Evolutionary conservation across 1,140 invertebrate genomes (phyloP).

Genomic region (Forficula auricularia): DNA sequence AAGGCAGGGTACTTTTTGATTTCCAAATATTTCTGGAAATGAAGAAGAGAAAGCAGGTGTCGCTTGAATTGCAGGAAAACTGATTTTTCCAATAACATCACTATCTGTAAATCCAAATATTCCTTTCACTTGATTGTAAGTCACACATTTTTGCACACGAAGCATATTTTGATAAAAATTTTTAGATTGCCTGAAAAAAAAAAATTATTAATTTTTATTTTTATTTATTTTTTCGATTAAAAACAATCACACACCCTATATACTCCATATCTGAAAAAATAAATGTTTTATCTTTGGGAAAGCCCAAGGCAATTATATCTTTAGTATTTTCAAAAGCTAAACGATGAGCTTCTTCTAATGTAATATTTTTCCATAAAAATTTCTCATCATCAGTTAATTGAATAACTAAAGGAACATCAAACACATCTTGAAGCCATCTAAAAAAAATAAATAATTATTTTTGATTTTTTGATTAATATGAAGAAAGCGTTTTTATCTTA

Average conservation of each 20-base stretch:
- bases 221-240: too few species aligned
- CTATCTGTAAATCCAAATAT: constrained; percentile 97
- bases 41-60: constrained; percentile 83
- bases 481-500: too few species aligned
- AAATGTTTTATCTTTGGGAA: constrained; percentile 89
- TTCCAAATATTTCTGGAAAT: constrained; percentile 89
- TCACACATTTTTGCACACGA: constrained; percentile 79
- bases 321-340: constrained; percentile 84
- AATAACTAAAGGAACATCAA: constrained; percentile 90
- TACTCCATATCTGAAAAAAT: constrained; percentile 92
- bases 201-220: too few species aligned
- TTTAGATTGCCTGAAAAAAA: constrained; percentile 48
- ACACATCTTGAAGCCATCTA: constrained; percentile 94
- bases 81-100: constrained; percentile 90
- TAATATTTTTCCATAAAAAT: constrained; percentile 90
- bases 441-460: constrained; percentile 22
- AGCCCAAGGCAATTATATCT: constrained; percentile 97
- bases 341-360: constrained; percentile 71
- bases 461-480: too few species aligned
- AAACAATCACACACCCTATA: constrained; percentile 58
- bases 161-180: constrained; percentile 87
- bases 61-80: constrained; percentile 91
- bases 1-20: constrained; percentile 71
- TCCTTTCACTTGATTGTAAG: constrained; percentile 86
- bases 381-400: constrained; percentile 99